phyloP scores from a whole-genome alignment of 2,113 vertebrate species.

The Recurvirostra avosetta region DNA sequence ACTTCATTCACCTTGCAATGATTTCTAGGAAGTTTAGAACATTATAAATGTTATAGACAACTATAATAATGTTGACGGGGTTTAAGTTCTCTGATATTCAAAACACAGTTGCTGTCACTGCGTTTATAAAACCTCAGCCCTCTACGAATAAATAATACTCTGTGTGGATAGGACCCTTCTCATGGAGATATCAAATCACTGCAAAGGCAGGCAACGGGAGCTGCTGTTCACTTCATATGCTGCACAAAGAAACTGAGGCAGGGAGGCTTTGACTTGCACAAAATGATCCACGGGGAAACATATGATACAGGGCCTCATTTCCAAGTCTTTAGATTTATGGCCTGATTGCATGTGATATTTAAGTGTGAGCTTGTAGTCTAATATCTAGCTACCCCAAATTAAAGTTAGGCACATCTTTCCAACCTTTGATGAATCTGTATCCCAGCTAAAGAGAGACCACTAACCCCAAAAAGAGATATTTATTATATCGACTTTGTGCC shows the following conservation, averaged over 20 bases:
- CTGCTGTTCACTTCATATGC: background rate
- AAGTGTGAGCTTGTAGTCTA: background rate
- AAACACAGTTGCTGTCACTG: background rate
- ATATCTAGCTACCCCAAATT: background rate
- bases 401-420: background rate
- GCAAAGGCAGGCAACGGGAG: background rate
- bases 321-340: background rate
- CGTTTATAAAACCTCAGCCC: background rate
- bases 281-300: background rate
- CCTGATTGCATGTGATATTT: background rate
- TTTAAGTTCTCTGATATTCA: background rate
- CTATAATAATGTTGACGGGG: background rate
- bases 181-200: background rate
- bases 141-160: background rate
- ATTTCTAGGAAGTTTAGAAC: background rate
- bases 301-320: background rate
- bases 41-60: background rate
- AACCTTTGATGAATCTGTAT: background rate
- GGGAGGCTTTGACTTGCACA: background rate
- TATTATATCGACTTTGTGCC: background rate
- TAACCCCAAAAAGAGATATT: fast-evolving
- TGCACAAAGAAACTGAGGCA: background rate
- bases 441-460: background rate
- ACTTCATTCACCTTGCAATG: background rate
- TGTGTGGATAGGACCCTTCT: fast-evolving